These are phyloP conservation scores for Campoplex capitator DNA, from an alignment of 2,888 invertebrate species.

Conservation along the genomic window DNA sequence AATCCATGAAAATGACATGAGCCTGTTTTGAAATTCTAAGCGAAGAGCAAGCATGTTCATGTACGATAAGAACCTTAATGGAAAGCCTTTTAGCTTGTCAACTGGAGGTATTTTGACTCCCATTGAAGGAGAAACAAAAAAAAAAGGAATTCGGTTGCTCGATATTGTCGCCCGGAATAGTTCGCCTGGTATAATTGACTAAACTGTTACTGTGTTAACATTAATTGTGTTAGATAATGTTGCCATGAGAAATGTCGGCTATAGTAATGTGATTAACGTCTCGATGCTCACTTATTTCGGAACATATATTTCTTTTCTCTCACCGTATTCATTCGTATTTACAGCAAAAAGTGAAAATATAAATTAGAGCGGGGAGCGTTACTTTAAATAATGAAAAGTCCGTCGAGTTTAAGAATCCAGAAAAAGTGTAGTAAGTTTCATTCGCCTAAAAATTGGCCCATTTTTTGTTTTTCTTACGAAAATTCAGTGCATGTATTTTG, in stretches of 20 bases:
- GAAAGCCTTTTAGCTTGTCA: background rate
- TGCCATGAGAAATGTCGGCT: constrained; percentile 17
- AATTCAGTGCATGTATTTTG: background rate
- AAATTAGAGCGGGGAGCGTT: background rate
- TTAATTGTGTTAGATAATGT: background rate
- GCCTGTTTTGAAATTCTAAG: background rate
- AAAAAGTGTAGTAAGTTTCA: too few relatives aligned
- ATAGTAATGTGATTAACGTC: constrained; percentile 50
- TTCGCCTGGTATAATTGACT: background rate
- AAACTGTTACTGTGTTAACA: constrained; percentile 40
- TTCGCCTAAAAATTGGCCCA: too few relatives aligned
- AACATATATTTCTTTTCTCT: background rate
- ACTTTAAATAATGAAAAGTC: too few relatives aligned
- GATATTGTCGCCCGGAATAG: constrained; percentile 2
- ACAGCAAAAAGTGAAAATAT: background rate
- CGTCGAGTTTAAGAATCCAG: too few relatives aligned
- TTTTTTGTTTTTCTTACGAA: background rate
- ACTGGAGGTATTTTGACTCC: background rate
- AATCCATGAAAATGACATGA: background rate
- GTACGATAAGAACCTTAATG: background rate
- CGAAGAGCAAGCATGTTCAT: background rate
- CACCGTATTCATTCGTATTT: background rate
- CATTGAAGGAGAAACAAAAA: background rate
- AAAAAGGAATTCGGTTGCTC: background rate
- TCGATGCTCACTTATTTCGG: constrained; percentile 30